These are phyloP conservation scores for Hydrotaea cyrtoneurina DNA, from an alignment of 2,888 invertebrate species.

Conservation along the genomic window DNA sequence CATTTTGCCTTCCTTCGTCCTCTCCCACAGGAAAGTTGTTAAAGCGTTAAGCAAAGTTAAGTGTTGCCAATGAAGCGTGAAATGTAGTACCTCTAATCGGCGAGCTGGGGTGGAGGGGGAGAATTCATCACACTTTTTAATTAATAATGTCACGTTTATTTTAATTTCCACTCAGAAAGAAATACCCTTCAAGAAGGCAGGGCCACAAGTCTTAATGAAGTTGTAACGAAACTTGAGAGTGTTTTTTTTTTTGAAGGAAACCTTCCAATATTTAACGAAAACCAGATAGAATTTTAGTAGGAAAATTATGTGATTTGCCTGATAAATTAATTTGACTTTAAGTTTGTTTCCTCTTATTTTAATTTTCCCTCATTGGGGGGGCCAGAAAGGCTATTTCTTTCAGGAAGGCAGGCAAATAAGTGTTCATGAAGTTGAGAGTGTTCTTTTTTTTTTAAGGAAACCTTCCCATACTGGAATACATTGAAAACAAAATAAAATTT, in stretches of 20 bases:
- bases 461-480: no score
- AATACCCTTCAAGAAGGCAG: not conserved
- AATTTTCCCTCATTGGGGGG: no score
- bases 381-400: no score
- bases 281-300: not conserved
- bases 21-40: not conserved
- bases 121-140: slow-evolving; percentile 45
- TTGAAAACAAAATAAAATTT: no score
- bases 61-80: slow-evolving; percentile 62
- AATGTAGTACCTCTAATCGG: slow-evolving; percentile 41
- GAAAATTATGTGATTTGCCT: slow-evolving; percentile 52
- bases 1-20: no score
- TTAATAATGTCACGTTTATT: slow-evolving; percentile 58
- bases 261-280: not conserved
- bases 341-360: not conserved
- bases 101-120: not conserved
- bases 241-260: not conserved
- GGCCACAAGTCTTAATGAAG: slow-evolving; percentile 8
- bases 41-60: slow-evolving; percentile 38
- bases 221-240: slow-evolving; percentile 39
- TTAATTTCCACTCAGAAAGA: slow-evolving; percentile 8
- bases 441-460: no score
- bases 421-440: no score
- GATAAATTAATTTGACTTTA: slow-evolving; percentile 5
- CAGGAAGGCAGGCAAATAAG: no score